Evolutionary conservation across 2,888 invertebrate genomes (phyloP).

Genomic region (Lasioglossum malachurum): DNA sequence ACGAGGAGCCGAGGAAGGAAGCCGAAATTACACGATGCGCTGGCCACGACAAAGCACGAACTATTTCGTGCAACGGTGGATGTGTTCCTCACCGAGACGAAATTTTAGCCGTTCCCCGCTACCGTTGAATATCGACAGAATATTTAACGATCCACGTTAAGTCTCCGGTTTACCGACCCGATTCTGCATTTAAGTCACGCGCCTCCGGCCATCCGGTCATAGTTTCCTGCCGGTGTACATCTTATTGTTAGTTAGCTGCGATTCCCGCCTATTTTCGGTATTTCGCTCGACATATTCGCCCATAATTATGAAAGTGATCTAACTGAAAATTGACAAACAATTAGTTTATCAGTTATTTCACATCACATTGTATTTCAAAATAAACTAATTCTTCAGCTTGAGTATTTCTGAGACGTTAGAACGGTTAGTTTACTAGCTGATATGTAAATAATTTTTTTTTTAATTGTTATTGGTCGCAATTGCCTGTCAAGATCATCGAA

Average conservation of each 20-base stretch:
- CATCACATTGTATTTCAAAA: no score
- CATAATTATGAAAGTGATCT: no score
- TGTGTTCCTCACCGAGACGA: background rate
- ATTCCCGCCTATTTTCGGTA: slow-evolving; percentile 60
- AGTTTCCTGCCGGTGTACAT: slow-evolving; percentile 74
- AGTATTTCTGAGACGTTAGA: no score
- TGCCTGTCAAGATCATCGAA: no score
- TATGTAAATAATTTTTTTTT: no score
- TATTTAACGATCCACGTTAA: slow-evolving; percentile 58
- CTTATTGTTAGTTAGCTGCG: slow-evolving; percentile 32
- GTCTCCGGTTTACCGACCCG: slow-evolving; percentile 18
- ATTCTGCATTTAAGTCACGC: slow-evolving; percentile 71
- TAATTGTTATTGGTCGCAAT: no score
- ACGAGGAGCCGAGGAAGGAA: slow-evolving; percentile 2
- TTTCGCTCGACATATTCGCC: slow-evolving; percentile 44
- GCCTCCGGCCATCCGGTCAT: slow-evolving; percentile 69
- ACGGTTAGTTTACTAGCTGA: no score
- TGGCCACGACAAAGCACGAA: slow-evolving; percentile 5
- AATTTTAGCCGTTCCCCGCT: slow-evolving; percentile 31
- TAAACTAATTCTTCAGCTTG: no score
- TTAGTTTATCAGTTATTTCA: no score
- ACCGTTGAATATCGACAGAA: slow-evolving; percentile 60
- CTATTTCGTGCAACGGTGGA: background rate
- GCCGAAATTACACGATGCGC: slow-evolving; percentile 4
- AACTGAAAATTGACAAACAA: no score